Base-by-base conservation (phyloP, 1,140 invertebrate genomes). In the Pachypeltis micranthus region DNA sequence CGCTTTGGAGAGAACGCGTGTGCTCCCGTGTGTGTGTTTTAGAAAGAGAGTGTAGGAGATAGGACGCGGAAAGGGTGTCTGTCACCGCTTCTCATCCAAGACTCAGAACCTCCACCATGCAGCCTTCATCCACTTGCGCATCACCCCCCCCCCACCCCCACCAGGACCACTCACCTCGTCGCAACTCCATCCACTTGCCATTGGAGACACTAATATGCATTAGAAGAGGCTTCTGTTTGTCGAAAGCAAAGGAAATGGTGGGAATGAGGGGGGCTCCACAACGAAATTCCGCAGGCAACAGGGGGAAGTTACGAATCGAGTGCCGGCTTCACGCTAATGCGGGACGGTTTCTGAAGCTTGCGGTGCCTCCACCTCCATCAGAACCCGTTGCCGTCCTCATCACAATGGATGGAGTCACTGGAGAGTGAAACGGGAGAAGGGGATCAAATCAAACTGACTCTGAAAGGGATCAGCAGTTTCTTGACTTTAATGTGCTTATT, bases 171-270 rank as follows among this genome's bases (percentile, higher is more conserved):
- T n/a, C n/a, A n/a, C n/a, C n/a, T n/a, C n/a, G n/a, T n/a, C n/a
- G n/a, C n/a, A n/a, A n/a, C n/a, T n/a, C n/a, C n/a, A n/a, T n/a
- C n/a, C n/a, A n/a, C n/a, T n/a, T n/a, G n/a, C n/a, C n/a, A n/a
- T 39, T 39, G 4, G 47, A 51, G 47, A 51, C 47, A 51, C 47
- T 51, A 51, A 51, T 51, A 51, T 51, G 47, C 47, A 51, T 51
- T 51, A 51, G 47, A 51, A 51, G 47, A 51, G 47, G 47, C 23
- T 21, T 39, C 31, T 51, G 47, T 51, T 51, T 51, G 47, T 51
- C 4, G 23, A 51, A 39, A n/a, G n/a, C n/a, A n/a, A n/a, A n/a
- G n/a, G n/a, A n/a, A n/a, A n/a, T n/a, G n/a, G 34, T n/a, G 7
- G 7, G 7, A 10, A 39, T 39, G 34, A 7, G 47, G 47, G 21